Evolutionary conservation across 1,140 invertebrate genomes (phyloP).

Genomic region (Epicauta chinensis): DNA sequence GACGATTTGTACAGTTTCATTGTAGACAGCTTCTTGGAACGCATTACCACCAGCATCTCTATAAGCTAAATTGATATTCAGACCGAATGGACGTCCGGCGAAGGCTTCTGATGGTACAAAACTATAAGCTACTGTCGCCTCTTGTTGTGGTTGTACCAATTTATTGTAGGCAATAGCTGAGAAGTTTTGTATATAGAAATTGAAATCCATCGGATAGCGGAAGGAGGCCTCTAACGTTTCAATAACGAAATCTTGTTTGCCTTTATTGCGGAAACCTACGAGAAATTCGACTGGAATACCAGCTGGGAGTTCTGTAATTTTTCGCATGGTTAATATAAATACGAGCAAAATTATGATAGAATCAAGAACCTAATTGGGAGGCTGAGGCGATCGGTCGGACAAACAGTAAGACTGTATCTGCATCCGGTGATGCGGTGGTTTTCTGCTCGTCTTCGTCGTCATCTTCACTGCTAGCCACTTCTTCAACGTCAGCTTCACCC

Average conservation of each 20-base stretch:
- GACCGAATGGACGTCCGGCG: constrained; percentile 90
- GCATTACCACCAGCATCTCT: constrained; percentile 64
- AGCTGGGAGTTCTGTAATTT: constrained; percentile 84
- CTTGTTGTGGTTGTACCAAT: constrained; percentile 82
- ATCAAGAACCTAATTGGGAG: constrained; percentile 49
- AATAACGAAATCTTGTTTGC: constrained; percentile 81
- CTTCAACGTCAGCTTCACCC: constrained; percentile 56
- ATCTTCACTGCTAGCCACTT: constrained; percentile 54
- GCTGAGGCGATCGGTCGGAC: constrained; percentile 69
- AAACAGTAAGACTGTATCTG: constrained; percentile 88
- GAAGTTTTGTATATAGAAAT: constrained; percentile 98
- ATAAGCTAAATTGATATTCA: constrained; percentile 91
- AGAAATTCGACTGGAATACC: constrained; percentile 91
- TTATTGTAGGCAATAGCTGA: constrained; percentile 80
- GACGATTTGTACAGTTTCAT: constrained; percentile 95
- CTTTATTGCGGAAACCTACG: constrained; percentile 95
- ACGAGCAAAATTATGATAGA: constrained; percentile 27
- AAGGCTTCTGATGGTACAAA: constrained; percentile 94
- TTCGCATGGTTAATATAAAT: no score
- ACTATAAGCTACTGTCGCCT: constrained; percentile 92
- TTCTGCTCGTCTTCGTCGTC: constrained; percentile 66
- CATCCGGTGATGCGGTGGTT: constrained; percentile 78
- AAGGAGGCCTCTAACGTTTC: constrained; percentile 95
- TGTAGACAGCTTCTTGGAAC: constrained; percentile 87
- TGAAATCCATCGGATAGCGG: constrained; percentile 97